Evolutionary conservation across 2,888 invertebrate species (phyloP).

Genomic region (Agrenia bidenticulata): DNA sequence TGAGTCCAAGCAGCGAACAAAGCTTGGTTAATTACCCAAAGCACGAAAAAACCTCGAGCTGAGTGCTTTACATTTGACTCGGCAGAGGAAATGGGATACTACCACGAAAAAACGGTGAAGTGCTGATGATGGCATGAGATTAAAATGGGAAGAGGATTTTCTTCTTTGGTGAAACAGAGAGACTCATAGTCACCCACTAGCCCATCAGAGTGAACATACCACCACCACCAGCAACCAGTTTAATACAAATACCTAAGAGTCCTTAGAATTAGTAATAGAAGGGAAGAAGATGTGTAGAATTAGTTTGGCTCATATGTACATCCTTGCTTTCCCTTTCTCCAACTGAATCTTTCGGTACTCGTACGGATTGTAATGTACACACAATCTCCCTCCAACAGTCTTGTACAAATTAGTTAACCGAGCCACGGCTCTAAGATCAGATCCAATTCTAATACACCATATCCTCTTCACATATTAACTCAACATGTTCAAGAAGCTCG

Average conservation of each 20-base stretch:
- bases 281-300: background rate
- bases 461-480: background rate
- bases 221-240: background rate
- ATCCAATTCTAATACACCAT: conserved; percentile 13
- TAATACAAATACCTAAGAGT: background rate
- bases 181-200: conserved; percentile 19
- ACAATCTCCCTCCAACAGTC: conserved; percentile 35
- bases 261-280: background rate
- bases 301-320: conserved; percentile 7
- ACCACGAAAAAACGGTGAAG: conserved; percentile 47
- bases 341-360: background rate
- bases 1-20: conserved; percentile 53
- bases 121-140: conserved; percentile 53
- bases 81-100: conserved; percentile 51
- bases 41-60: conserved; percentile 52
- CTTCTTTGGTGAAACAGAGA: conserved; percentile 27
- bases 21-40: conserved; percentile 53
- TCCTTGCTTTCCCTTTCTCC: conserved; percentile 14
- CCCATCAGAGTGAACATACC: background rate
- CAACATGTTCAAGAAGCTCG: background rate
- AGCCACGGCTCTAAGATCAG: conserved; percentile 14
- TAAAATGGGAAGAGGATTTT: conserved; percentile 53
- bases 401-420: conserved; percentile 43
- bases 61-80: conserved; percentile 54
- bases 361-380: background rate